phyloP scores from a whole-genome alignment of 2,797 vertebrate genomes.

The Florisuga fusca region DNA sequence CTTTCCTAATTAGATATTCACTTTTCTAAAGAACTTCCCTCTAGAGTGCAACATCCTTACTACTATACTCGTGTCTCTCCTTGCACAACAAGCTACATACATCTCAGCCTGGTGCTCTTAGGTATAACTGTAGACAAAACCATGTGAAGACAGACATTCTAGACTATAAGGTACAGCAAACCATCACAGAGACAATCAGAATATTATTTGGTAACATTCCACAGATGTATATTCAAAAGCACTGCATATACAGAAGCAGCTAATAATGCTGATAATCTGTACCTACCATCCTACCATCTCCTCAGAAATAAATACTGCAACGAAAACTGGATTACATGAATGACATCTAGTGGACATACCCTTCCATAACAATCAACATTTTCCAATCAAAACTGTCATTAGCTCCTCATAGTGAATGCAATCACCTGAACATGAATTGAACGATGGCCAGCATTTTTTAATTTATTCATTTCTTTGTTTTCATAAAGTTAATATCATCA shows the following conservation, averaged over 20 bases:
- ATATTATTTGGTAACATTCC: neutral
- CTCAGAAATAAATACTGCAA: neutral
- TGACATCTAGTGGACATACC: conserved; percentile 83
- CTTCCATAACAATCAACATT: conserved; percentile 40
- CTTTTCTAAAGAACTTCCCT: neutral
- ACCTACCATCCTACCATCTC: neutral
- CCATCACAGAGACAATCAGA: neutral
- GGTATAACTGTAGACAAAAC: neutral
- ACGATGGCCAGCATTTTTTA: neutral
- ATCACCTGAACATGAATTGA: neutral
- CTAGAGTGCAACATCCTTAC: neutral
- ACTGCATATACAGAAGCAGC: neutral
- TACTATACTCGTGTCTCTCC: neutral
- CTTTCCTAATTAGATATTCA: neutral
- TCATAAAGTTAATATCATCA: neutral
- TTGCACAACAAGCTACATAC: neutral
- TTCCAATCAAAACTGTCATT: neutral
- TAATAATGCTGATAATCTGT: conserved; percentile 23
- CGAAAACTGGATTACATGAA: conserved; percentile 76
- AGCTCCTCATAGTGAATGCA: neutral
- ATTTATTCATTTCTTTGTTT: neutral
- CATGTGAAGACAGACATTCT: neutral
- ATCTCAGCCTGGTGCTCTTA: conserved; percentile 2
- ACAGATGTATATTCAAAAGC: neutral
- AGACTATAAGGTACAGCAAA: neutral